Conservation (phyloP, 2,113 vertebrate genomes). For the Calcarius ornatus region DNA sequence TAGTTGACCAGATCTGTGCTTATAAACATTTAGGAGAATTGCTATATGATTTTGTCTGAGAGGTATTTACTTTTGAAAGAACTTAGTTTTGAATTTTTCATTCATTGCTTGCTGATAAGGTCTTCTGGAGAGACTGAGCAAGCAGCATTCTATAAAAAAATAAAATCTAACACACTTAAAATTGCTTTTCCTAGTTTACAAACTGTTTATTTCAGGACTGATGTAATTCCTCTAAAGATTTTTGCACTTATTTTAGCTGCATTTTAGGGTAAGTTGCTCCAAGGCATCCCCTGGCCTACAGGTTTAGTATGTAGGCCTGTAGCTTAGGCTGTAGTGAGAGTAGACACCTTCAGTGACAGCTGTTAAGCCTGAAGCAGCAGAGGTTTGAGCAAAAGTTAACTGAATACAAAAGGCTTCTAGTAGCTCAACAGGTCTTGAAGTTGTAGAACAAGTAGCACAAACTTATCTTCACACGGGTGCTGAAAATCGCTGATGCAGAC, state of each 20-base stretch:
- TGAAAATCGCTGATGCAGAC: neutral
- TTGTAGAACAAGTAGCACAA: neutral
- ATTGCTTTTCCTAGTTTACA: neutral
- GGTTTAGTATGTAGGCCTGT: neutral
- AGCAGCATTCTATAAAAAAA: neutral
- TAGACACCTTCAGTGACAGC: neutral
- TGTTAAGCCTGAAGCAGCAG: neutral
- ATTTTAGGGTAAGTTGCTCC: neutral
- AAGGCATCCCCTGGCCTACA: neutral
- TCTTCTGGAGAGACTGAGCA: neutral
- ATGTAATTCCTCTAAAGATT: neutral
- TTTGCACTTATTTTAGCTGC: neutral
- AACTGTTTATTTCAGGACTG: neutral
- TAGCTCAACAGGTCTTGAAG: neutral
- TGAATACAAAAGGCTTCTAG: neutral
- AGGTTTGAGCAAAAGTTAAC: neutral
- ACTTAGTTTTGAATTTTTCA: neutral
- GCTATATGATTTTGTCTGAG: neutral
- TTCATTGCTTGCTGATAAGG: neutral
- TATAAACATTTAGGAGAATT: neutral
- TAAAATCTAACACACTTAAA: neutral
- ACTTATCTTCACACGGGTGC: neutral
- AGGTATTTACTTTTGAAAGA: neutral
- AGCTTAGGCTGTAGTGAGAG: neutral
- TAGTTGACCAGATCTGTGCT: neutral